Conservation (phyloP, 1,140 invertebrate species). For the Psix sp. region DNA sequence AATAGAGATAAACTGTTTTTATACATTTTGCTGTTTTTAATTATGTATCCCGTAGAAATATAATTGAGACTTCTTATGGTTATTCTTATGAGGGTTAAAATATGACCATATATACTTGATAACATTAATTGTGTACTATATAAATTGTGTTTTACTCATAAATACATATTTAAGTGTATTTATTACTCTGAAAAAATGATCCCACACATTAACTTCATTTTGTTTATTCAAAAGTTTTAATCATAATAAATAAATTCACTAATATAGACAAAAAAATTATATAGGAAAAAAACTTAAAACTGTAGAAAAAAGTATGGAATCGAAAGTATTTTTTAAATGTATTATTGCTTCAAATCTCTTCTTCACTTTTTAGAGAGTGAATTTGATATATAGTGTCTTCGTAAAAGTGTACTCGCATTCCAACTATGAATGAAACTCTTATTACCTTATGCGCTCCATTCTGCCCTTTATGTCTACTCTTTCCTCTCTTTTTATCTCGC, state of each 20-base stretch:
- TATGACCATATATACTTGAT: no score
- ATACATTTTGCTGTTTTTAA: no score
- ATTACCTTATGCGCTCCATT: slow-evolving; percentile 56
- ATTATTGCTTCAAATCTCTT: slow-evolving; percentile 55
- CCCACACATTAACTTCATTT: background rate
- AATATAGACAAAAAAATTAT: no score
- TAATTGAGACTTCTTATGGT: no score
- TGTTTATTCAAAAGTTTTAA: slow-evolving; percentile 7
- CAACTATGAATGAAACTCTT: slow-evolving; percentile 62
- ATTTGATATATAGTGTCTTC: slow-evolving; percentile 62
- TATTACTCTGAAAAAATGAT: no score
- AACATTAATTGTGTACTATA: no score
- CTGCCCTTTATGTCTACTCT: slow-evolving; percentile 58
- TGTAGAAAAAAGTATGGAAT: slow-evolving; percentile 42
- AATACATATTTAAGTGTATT: no score
- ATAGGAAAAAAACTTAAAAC: slow-evolving; percentile 46
- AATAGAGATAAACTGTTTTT: no score
- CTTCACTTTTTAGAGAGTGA: slow-evolving; percentile 55
- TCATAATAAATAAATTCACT: slow-evolving; percentile 46
- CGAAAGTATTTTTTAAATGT: slow-evolving; percentile 53
- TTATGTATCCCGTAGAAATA: no score
- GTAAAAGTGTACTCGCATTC: slow-evolving; percentile 60
- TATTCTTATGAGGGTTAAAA: no score
- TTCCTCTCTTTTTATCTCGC: slow-evolving; percentile 38
- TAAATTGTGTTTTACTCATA: no score